Percentiles rank a stretch among this genome's conserved stretches.
phyloP scores from a whole-genome alignment of 64 coral and sea anemone species.

The Dendrophyllia cribrosa region DNA sequence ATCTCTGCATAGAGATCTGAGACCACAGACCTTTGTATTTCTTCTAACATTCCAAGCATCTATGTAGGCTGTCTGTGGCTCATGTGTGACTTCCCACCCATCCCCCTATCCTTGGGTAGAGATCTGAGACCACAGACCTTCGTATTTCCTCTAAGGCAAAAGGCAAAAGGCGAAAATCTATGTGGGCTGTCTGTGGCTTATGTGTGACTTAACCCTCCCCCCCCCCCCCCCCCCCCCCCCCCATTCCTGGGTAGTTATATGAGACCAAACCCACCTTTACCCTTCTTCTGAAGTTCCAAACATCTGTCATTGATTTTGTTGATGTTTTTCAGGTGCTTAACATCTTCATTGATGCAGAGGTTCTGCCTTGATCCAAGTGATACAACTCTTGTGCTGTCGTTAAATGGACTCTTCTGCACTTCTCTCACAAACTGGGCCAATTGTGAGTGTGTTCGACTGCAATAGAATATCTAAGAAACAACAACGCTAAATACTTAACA shows the following conservation, averaged over 20 bases:
- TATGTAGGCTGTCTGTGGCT: too few relatives aligned
- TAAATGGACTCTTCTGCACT: slow-evolving; percentile 93
- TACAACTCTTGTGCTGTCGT: slow-evolving; percentile 80
- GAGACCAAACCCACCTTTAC: slow-evolving; percentile 18
- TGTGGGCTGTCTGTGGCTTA: too few relatives aligned
- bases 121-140: too few relatives aligned
- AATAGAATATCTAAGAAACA: slow-evolving; percentile 89
- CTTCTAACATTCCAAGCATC: too few relatives aligned
- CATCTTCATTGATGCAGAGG: slow-evolving; percentile 95
- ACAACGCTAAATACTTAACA: neutral
- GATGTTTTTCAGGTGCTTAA: slow-evolving; percentile 75
- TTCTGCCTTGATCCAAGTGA: slow-evolving; percentile 97
- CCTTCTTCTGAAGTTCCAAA: slow-evolving; percentile 95
- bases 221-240: neutral
- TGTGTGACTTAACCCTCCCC: too few relatives aligned
- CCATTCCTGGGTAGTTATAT: neutral
- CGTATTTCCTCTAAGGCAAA: too few relatives aligned
- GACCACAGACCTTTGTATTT: too few relatives aligned
- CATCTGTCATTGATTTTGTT: slow-evolving; percentile 97
- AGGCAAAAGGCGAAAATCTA: too few relatives aligned
- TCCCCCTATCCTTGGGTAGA: too few relatives aligned
- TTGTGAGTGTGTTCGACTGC: slow-evolving; percentile 97
- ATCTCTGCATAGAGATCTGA: too few relatives aligned
- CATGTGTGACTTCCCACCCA: too few relatives aligned
- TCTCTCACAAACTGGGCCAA: slow-evolving; percentile 96